Percentiles rank a stretch among this genome's conserved stretches.
Conservation (phyloP, 1,140 invertebrate species). For the Tetragonula clypearis region DNA sequence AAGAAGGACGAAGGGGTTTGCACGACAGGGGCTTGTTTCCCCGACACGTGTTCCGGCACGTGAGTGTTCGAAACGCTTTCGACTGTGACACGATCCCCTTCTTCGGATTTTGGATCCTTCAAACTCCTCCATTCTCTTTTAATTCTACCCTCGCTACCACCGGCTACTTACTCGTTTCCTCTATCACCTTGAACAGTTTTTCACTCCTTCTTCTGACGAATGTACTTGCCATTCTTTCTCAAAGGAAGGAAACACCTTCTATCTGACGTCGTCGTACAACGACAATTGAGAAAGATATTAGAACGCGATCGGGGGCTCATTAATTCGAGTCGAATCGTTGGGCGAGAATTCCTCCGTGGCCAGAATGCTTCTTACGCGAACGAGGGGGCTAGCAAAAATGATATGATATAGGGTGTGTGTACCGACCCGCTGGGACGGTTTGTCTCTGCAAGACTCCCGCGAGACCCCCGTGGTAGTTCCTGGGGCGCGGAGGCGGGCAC, state of each 20-base stretch:
- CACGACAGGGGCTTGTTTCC: conserved; percentile 54
- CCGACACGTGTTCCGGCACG: conserved; percentile 78
- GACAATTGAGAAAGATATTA: background rate
- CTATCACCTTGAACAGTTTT: background rate
- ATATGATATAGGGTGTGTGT: conserved; percentile 30
- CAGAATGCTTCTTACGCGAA: conserved; percentile 12
- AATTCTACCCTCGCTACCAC: too few species aligned
- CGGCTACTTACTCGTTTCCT: background rate
- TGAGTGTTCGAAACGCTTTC: conserved; percentile 76
- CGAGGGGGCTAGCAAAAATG: conserved; percentile 50
- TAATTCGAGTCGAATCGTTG: background rate
- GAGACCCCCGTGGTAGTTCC: conserved; percentile 69
- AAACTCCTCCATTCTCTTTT: conserved; percentile 23
- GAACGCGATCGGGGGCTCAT: background rate
- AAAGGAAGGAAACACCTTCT: too few species aligned
- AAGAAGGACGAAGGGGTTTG: conserved; percentile 51
- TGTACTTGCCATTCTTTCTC: too few species aligned
- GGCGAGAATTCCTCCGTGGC: conserved; percentile 23
- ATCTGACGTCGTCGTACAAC: accelerated
- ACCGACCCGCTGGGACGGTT: conserved; percentile 74
- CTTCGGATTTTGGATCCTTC: conserved; percentile 48
- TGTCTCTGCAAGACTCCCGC: conserved; percentile 76
- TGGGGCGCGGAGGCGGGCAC: conserved; percentile 66
- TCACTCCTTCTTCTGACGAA: too few species aligned
- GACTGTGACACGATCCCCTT: conserved; percentile 70